Evolutionary conservation across 2,888 invertebrate species (phyloP).

Genomic region (Nomada fucata): DNA sequence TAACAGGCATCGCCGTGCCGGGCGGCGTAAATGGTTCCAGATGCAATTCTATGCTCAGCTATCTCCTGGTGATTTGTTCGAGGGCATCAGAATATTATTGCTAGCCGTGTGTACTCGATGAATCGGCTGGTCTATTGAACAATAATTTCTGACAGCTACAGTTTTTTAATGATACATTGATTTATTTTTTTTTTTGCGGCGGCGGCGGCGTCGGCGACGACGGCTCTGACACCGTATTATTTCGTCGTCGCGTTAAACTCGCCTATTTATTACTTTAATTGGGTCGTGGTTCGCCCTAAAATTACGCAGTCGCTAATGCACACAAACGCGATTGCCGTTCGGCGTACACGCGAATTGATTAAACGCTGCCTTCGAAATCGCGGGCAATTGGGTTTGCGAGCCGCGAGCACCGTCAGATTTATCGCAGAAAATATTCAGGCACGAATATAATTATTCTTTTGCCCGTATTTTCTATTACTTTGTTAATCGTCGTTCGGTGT

Average conservation of each 20-base stretch:
- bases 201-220: too few species aligned
- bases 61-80: slow-evolving; percentile 16
- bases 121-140: too few species aligned
- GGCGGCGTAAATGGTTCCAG: slow-evolving; percentile 28
- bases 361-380: slow-evolving; percentile 18
- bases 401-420: background rate
- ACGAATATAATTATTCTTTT: background rate
- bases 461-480: slow-evolving; percentile 43
- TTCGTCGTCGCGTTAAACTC: slow-evolving; percentile 46
- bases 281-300: slow-evolving; percentile 34
- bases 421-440: background rate
- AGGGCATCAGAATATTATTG: slow-evolving; percentile 30
- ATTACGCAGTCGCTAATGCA: slow-evolving; percentile 42
- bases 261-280: slow-evolving; percentile 66
- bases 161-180: too few species aligned
- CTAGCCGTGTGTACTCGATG: background rate
- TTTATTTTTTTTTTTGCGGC: too few species aligned
- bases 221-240: slow-evolving; percentile 4
- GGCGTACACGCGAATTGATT: background rate
- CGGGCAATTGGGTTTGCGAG: slow-evolving; percentile 10
- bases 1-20: background rate
- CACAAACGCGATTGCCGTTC: slow-evolving; percentile 5
- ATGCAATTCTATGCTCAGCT: background rate
- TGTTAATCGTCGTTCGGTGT: slow-evolving; percentile 47
- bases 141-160: too few species aligned